Conservation (phyloP, 2,797 vertebrate species). For the Melanogrammus aeglefinus region DNA sequence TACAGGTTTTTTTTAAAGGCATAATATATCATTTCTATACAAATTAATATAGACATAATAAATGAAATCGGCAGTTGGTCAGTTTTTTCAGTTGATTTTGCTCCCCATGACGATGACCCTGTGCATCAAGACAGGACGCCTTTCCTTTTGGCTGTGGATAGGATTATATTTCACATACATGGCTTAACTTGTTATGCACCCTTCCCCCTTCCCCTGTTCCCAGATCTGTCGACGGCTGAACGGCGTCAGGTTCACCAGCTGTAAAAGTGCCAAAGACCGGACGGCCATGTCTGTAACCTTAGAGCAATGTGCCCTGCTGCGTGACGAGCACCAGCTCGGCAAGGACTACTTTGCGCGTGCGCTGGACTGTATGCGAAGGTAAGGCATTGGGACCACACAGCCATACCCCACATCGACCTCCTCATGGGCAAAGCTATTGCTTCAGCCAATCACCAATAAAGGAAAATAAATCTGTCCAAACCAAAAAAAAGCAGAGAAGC, state of each 20-base stretch:
- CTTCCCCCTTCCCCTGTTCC: background rate
- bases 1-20: too few species aligned
- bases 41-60: background rate
- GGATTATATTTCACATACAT: background rate
- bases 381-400: slow-evolving; percentile 33
- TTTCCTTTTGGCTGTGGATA: background rate
- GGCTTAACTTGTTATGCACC: background rate
- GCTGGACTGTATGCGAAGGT: slow-evolving; percentile 98
- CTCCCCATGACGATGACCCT: background rate
- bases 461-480: background rate
- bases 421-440: slow-evolving; percentile 41
- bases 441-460: slow-evolving; percentile 1
- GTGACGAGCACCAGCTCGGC: slow-evolving; percentile 93
- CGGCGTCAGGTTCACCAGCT: slow-evolving; percentile 96
- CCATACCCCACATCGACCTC: background rate
- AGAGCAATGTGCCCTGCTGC: slow-evolving; percentile 92
- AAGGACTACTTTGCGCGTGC: slow-evolving; percentile 93
- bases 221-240: slow-evolving; percentile 96
- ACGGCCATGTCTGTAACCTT: slow-evolving; percentile 98
- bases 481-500: background rate
- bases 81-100: background rate
- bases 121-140: background rate
- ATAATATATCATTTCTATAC: too few species aligned
- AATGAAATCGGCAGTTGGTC: background rate
- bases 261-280: slow-evolving; percentile 99